These are phyloP conservation scores for Synanthedon formicaeformis DNA, from an alignment of 2,888 invertebrate genomes.

Conservation along the genomic window DNA sequence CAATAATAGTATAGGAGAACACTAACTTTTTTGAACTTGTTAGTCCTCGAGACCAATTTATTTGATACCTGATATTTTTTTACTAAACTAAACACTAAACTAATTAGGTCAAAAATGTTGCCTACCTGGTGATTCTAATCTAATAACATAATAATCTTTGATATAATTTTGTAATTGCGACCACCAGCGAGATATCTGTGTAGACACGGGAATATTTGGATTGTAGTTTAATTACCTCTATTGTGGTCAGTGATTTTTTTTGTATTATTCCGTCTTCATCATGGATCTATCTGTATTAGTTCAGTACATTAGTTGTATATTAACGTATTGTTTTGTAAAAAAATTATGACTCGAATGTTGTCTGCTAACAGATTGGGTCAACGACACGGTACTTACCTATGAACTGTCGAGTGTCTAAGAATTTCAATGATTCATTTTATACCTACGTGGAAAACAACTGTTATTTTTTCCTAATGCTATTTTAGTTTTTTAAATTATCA, in stretches of 20 bases:
- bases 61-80: no score
- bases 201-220: constrained; percentile 60
- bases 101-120: no score
- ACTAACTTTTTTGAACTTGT: no score
- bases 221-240: constrained; percentile 64
- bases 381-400: background rate
- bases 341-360: background rate
- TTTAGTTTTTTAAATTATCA: no score
- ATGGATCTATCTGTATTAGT: constrained; percentile 4
- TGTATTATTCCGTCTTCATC: constrained; percentile 7
- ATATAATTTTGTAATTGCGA: constrained; percentile 42
- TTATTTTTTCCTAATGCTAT: no score
- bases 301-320: constrained; percentile 6
- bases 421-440: no score
- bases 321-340: constrained; percentile 7
- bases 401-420: no score
- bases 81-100: no score
- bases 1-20: no score
- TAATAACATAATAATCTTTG: constrained; percentile 3
- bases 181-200: constrained; percentile 57
- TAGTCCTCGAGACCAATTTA: no score
- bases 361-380: background rate
- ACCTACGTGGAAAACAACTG: no score
- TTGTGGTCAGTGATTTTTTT: constrained; percentile 44
- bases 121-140: no score